Conservation (phyloP, 2,113 vertebrate species). For the Caretta caretta region DNA sequence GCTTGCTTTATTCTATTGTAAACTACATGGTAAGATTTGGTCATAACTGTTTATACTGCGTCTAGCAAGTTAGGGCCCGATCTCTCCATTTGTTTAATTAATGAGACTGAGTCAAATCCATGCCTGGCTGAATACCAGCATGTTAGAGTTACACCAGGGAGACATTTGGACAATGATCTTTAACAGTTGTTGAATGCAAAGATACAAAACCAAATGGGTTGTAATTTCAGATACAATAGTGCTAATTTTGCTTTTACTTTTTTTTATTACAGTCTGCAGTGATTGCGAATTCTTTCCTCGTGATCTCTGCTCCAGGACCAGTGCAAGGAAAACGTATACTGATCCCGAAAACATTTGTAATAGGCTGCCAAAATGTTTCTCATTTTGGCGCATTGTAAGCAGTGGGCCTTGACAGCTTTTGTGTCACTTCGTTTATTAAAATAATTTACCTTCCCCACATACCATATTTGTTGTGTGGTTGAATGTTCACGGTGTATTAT, state of each 20-base stretch:
- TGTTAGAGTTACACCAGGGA: not conserved
- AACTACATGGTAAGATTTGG: not conserved
- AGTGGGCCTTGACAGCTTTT: not conserved
- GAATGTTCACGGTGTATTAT: not conserved
- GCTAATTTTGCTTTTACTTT: not conserved
- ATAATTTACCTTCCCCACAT: conserved; percentile 16
- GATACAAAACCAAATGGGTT: not conserved
- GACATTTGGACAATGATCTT: not conserved
- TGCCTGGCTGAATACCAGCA: not conserved
- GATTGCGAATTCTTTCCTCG: not conserved
- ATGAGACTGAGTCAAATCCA: not conserved
- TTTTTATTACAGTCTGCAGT: conserved; percentile 16
- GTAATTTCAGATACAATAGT: not conserved
- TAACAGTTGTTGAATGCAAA: not conserved
- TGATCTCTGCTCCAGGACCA: not conserved
- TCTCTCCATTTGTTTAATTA: not conserved
- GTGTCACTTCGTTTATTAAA: conserved; percentile 43
- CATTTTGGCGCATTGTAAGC: not conserved
- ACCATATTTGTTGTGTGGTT: conserved; percentile 8
- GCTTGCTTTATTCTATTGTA: accelerated
- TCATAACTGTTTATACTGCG: accelerated
- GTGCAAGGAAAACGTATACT: not conserved
- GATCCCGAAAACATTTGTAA: not conserved
- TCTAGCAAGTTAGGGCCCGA: not conserved
- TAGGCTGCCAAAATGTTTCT: not conserved